Evolutionary conservation across 2,888 invertebrate genomes (phyloP).

Genomic region (Hymenopus coronatus): DNA sequence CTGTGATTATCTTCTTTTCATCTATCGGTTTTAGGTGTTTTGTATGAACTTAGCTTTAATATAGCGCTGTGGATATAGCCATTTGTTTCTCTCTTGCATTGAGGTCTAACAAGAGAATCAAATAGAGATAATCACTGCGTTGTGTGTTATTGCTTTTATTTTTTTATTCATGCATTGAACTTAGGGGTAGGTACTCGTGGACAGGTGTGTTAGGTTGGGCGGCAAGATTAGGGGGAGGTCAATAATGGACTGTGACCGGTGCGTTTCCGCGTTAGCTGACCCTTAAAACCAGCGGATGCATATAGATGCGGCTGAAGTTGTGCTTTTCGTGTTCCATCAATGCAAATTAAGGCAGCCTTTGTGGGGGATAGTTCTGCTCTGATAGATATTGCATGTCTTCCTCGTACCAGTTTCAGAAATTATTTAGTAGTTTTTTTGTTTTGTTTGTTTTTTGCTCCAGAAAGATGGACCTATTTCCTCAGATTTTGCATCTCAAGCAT

Average conservation of each 20-base stretch:
- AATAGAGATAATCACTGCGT: constrained; percentile 23
- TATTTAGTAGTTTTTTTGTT: too few relatives aligned
- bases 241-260: constrained; percentile 3
- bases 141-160: constrained; percentile 18
- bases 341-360: not conserved
- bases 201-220: not conserved
- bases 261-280: not conserved
- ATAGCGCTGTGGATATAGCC: not conserved
- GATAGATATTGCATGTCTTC: too few relatives aligned
- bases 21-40: too few relatives aligned
- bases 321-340: not conserved
- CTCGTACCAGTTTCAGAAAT: too few relatives aligned
- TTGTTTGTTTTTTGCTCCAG: too few relatives aligned
- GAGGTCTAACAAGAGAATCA: not conserved
- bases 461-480: too few relatives aligned
- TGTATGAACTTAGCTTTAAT: too few relatives aligned
- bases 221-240: not conserved
- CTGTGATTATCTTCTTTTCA: too few relatives aligned
- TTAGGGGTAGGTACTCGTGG: not conserved
- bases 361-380: too few relatives aligned
- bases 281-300: not conserved
- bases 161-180: not conserved
- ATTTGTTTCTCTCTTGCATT: not conserved
- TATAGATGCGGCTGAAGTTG: not conserved
- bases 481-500: too few relatives aligned